Evolutionary conservation across 2,113 vertebrate genomes (phyloP), one percentile per base, ranked within the genome.

Genomic region (Arvicanthis niloticus): DNA sequence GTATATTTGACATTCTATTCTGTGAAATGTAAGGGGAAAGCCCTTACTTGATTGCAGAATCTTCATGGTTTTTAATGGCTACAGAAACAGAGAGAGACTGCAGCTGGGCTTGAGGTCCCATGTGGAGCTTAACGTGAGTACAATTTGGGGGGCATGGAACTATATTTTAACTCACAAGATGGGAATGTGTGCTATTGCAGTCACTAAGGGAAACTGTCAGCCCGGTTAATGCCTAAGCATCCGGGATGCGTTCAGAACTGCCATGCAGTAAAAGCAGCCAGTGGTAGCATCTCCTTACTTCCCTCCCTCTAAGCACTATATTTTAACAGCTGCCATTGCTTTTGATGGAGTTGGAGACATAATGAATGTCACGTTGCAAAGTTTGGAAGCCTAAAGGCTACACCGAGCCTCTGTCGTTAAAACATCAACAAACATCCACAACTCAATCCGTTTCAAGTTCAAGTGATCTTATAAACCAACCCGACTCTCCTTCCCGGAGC

Each of bases 351-450:
- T 65, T 67, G 73, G 53, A 91, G 70, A 16, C 70, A 88, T 96
- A 85, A 96, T 97, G 95, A 97, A 98, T 65, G 89, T 94, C 94
- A 97, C 72, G 88, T 91, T 93, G 91, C 89, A 73, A 84, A 81
- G 92, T 89, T 76, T 89, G 84, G 45, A 96, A 97, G 58, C 51
- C 58, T 96, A 58, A 92, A 93, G 96, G 70, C 67, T 77, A 95
- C 48, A 17, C 70, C 81, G 93, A 58, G 84, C 93, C 85, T 56
- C 87, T 60, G 93, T 45, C 89, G 53, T 96, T 95, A 91, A 96
- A 91, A 95, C 76, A 96, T 92, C 92, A 97, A 84, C 90, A 97
- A 95, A 96, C 88, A 97, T 77, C 89, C 87, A 93, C 94, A 95
- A 94, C 76, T 78, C 73, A 76, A 31, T 82, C 68, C 51, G 51